phyloP scores from a whole-genome alignment of 2,113 vertebrate species.

The Romanogobio albipinnatus region DNA sequence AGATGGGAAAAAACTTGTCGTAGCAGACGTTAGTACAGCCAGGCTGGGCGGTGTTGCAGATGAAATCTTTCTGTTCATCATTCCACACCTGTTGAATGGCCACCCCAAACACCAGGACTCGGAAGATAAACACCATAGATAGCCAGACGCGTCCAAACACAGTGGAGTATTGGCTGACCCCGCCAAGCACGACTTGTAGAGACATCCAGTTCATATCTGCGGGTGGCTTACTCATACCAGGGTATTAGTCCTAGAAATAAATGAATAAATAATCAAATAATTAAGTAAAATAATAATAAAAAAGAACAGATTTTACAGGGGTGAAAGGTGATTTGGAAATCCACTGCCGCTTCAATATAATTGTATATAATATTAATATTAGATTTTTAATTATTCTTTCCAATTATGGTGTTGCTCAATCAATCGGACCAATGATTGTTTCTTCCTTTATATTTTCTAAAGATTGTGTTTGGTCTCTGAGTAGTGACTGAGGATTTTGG shows the following conservation, averaged over 20 bases:
- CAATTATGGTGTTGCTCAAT: too few species aligned
- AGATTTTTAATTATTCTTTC: too few species aligned
- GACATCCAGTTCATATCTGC: conserved; percentile 87
- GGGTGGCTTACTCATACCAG: background rate
- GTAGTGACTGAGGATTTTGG: too few species aligned
- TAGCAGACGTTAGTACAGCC: conserved; percentile 92
- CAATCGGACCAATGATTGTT: too few species aligned
- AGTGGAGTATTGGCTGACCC: conserved; percentile 93
- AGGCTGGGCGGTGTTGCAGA: conserved; percentile 89
- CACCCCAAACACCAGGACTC: conserved; percentile 91
- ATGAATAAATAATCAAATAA: background rate
- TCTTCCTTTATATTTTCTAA: too few species aligned
- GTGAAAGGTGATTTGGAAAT: too few species aligned
- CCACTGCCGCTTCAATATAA: too few species aligned
- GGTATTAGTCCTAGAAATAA: background rate
- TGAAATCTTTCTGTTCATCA: conserved; percentile 88
- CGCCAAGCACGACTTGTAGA: conserved; percentile 79
- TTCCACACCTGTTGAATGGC: conserved; percentile 89
- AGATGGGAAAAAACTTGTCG: conserved; percentile 88
- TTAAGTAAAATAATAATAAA: background rate
- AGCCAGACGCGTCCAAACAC: conserved; percentile 91
- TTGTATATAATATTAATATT: too few species aligned
- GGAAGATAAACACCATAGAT: conserved; percentile 90
- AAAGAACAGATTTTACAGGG: background rate
- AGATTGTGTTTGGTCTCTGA: too few species aligned